Percentiles rank a stretch among this genome's conserved stretches.
Conservation (phyloP, 2,797 vertebrate genomes). For the Schizothorax lantsangensis region DNA sequence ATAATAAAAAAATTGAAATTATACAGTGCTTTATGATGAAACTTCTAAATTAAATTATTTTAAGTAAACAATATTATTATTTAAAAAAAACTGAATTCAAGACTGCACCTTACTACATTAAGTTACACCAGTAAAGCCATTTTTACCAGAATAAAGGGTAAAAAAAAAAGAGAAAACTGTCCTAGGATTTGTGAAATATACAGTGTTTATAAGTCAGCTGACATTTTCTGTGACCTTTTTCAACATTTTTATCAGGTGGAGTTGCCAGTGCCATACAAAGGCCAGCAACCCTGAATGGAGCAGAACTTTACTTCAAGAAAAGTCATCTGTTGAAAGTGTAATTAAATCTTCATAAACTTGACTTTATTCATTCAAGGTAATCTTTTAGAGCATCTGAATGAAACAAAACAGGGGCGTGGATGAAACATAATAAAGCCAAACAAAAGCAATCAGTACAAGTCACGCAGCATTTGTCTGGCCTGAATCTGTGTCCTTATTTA, state of each 20-base stretch:
- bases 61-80: too few species aligned
- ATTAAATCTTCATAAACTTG: slow-evolving; percentile 7
- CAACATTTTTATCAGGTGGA: neutral
- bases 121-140: neutral
- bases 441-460: slow-evolving; percentile 1
- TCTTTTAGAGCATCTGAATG: neutral
- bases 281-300: neutral
- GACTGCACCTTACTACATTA: neutral
- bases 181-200: neutral
- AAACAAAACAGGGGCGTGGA: slow-evolving; percentile 24
- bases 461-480: neutral
- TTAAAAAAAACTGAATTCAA: neutral
- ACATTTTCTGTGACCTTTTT: slow-evolving; percentile 23
- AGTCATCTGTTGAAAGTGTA: neutral
- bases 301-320: neutral
- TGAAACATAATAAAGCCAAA: slow-evolving; percentile 11
- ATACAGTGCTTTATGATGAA: neutral
- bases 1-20: neutral
- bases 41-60: neutral
- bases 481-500: neutral
- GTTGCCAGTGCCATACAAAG: neutral
- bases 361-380: slow-evolving; percentile 18
- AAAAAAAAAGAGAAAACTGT: neutral
- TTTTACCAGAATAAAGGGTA: neutral
- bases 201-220: slow-evolving; percentile 1